phyloP scores from a whole-genome alignment of 1,140 invertebrate species.

The Contarinia nasturtii region DNA sequence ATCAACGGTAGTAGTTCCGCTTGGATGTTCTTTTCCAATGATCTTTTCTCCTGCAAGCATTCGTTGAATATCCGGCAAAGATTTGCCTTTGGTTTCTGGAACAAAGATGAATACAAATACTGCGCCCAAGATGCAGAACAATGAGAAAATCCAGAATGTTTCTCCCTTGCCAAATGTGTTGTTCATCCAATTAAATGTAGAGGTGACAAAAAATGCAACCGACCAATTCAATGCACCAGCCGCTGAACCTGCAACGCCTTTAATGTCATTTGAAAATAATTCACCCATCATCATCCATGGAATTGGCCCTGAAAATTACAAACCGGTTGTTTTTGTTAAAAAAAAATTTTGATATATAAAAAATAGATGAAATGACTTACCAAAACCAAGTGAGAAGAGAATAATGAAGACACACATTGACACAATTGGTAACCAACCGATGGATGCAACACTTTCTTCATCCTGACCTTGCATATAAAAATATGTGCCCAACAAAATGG shows the following conservation, averaged over 20 bases:
- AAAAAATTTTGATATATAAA: too few relatives aligned
- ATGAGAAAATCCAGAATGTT: conserved; percentile 70
- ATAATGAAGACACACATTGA: conserved; percentile 55
- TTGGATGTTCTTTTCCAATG: conserved; percentile 2
- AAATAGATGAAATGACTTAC: too few relatives aligned
- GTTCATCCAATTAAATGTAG: conserved; percentile 45
- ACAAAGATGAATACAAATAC: conserved; percentile 57
- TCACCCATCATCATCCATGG: conserved; percentile 65
- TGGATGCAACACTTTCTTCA: conserved; percentile 25
- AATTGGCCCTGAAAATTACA: conserved; percentile 46
- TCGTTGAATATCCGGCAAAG: conserved; percentile 60
- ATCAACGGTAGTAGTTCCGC: not conserved
- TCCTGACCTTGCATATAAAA: conserved; percentile 34
- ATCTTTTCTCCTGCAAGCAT: conserved; percentile 28
- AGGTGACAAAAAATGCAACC: conserved; percentile 62
- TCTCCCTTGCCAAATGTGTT: conserved; percentile 32
- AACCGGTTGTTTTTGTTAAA: too few relatives aligned
- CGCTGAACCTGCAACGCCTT: conserved; percentile 51
- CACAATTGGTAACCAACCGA: conserved; percentile 50
- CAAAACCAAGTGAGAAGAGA: conserved; percentile 55
- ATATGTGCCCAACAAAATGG: conserved; percentile 37
- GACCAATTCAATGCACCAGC: conserved; percentile 61
- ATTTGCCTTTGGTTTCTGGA: conserved; percentile 82
- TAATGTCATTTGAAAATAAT: conserved; percentile 50
- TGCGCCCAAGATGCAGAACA: conserved; percentile 43